These are phyloP conservation scores for Eudorcas thomsonii DNA, from an alignment of 2,113 vertebrate species.

Conservation along the genomic window DNA sequence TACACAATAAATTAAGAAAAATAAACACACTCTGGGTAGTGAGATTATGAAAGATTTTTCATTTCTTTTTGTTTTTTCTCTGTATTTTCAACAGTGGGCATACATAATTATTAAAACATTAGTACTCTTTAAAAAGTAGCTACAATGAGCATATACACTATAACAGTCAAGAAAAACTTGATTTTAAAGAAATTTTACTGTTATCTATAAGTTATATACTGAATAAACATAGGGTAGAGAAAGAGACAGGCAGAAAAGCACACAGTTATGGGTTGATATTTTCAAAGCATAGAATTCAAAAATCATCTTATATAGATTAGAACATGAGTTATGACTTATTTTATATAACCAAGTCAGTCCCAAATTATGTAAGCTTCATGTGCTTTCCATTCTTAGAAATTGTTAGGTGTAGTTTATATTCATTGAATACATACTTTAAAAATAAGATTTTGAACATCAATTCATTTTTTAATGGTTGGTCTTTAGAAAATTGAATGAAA, in stretches of 20 bases:
- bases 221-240: not conserved
- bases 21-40: not conserved
- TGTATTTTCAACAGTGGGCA: not conserved
- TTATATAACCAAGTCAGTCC: not conserved
- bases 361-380: slow-evolving; percentile 4
- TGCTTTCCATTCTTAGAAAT: slow-evolving; percentile 15
- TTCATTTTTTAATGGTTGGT: not conserved
- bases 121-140: not conserved
- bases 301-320: not conserved
- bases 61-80: not conserved
- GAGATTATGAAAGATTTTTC: not conserved
- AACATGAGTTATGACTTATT: not conserved
- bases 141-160: not conserved
- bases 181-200: not conserved
- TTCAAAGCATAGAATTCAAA: not conserved
- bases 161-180: not conserved
- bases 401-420: not conserved
- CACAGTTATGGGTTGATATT: not conserved
- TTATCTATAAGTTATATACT: not conserved
- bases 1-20: not conserved
- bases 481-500: slow-evolving; percentile 7
- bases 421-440: not conserved
- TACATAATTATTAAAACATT: not conserved
- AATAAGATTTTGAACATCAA: slow-evolving; percentile 2
- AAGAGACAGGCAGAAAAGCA: not conserved